Percentiles rank a stretch among this genome's conserved stretches.
Conservation (phyloP, 2,797 vertebrate species). For the Anguilla pacifica region DNA sequence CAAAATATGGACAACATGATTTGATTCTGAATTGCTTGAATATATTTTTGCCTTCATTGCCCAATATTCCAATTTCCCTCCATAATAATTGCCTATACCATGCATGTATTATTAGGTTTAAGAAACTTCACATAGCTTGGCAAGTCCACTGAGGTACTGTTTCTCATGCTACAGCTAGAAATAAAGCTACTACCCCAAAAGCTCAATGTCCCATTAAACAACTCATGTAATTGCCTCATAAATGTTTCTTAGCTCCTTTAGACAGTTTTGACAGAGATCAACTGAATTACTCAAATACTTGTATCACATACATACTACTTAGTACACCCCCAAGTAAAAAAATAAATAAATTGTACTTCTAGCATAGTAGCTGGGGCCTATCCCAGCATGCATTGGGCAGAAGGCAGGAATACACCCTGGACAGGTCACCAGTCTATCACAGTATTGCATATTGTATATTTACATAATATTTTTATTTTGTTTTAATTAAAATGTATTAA, state of each 20-base stretch:
- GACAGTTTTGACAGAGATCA: not conserved
- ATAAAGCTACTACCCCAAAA: not conserved
- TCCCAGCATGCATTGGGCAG: no score
- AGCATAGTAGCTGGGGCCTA: no score
- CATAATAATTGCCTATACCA: not conserved
- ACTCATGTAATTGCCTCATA: not conserved
- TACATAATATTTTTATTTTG: no score
- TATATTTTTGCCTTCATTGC: not conserved
- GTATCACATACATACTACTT: not conserved
- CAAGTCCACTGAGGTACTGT: not conserved
- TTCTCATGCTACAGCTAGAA: not conserved
- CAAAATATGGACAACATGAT: no score
- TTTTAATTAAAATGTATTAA: no score
- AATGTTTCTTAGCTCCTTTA: not conserved
- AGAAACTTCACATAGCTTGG: not conserved
- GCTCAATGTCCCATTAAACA: not conserved
- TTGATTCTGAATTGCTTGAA: not conserved
- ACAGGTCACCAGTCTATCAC: no score
- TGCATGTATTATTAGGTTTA: not conserved
- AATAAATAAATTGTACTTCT: no score
- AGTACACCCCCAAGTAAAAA: not conserved
- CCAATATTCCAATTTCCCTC: not conserved
- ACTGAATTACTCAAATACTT: not conserved
- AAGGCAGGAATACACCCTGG: no score
- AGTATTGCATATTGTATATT: no score